Evolutionary conservation across 2,113 vertebrate species (phyloP).

Genomic region (Fregata magnificens): DNA sequence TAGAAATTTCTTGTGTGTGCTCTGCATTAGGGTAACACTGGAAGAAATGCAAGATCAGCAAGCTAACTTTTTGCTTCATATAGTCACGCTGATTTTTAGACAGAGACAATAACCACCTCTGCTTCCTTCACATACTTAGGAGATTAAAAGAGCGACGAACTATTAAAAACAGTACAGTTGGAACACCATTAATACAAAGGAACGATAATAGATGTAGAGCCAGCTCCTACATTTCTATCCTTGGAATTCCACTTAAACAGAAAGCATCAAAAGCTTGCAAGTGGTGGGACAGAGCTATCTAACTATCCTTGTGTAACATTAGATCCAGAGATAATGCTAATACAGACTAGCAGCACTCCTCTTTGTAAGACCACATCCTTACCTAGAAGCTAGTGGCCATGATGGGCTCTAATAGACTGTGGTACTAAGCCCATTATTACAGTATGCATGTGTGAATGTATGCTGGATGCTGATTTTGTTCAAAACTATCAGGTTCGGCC

Average conservation of each 20-base stretch:
- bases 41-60: neutral
- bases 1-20: neutral
- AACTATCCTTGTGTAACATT: neutral
- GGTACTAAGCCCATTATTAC: neutral
- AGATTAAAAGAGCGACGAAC: neutral
- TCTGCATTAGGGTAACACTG: neutral
- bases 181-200: neutral
- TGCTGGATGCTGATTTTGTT: neutral
- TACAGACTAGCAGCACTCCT: neutral
- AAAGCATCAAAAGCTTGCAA: neutral
- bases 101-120: neutral
- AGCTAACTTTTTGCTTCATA: neutral
- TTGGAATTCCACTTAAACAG: neutral
- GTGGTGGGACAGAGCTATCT: neutral
- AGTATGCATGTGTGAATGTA: neutral
- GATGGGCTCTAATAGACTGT: too few species aligned
- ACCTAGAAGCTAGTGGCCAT: neutral
- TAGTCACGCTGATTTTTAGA: neutral
- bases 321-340: neutral
- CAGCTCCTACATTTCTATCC: neutral
- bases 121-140: neutral
- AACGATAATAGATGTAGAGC: neutral
- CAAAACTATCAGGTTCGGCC: neutral
- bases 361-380: neutral
- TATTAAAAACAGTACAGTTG: neutral